These are phyloP conservation scores for Aplysina aerophoba DNA, from an alignment of 37 sponge, comb jelly and placozoan genomes.

Conservation along the genomic window DNA sequence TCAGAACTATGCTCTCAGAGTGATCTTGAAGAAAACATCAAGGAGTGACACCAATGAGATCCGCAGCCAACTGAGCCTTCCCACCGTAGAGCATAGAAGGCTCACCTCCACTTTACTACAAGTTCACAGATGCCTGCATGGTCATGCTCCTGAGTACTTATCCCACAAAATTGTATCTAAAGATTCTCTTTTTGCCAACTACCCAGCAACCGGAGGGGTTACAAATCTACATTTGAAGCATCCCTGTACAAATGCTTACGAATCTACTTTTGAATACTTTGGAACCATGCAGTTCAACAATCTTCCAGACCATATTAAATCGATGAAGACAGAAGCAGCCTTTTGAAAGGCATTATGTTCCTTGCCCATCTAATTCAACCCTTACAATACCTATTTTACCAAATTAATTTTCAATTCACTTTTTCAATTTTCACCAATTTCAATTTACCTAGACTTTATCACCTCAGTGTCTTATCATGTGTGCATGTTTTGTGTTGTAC, in stretches of 20 bases:
- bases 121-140: background rate
- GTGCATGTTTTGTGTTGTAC: background rate
- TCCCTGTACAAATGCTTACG: background rate
- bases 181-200: background rate
- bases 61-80: no score
- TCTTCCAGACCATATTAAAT: background rate
- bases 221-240: background rate
- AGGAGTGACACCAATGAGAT: no score
- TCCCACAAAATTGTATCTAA: background rate
- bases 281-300: background rate
- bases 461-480: background rate
- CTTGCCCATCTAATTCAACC: no score
- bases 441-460: background rate
- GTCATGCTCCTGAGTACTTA: background rate
- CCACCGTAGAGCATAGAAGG: no score
- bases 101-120: no score
- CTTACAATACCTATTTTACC: no score
- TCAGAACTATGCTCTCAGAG: no score
- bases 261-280: background rate
- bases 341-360: background rate
- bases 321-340: constrained; percentile 2
- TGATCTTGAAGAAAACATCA: no score
- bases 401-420: no score
- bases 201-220: background rate
- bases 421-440: no score